Percentiles rank a stretch among this genome's conserved stretches.
These are phyloP conservation scores for Brachyhypopomus gauderio DNA, from an alignment of 2,113 vertebrate species.

Conservation along the genomic window DNA sequence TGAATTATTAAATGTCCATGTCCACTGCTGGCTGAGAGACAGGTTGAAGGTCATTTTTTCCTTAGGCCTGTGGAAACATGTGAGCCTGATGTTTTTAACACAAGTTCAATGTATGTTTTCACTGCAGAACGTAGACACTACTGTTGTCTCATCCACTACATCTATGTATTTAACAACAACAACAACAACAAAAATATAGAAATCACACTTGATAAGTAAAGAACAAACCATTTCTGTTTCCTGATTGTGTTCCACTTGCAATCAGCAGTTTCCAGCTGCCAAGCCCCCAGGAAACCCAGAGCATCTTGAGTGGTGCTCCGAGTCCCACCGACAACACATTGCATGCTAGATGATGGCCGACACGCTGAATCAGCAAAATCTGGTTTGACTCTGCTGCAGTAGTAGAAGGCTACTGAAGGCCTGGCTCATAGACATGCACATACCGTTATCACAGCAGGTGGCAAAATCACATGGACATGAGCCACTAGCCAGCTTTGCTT, in stretches of 20 bases:
- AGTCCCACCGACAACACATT: slow-evolving; percentile 4
- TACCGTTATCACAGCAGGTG: slow-evolving; percentile 3
- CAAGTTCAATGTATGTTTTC: neutral
- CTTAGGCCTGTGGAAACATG: too few relatives aligned
- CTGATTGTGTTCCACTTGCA: slow-evolving; percentile 1
- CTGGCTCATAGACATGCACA: neutral
- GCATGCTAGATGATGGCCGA: neutral
- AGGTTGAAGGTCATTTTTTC: neutral
- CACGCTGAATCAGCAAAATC: slow-evolving; percentile 11
- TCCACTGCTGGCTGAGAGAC: neutral
- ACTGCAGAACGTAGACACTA: neutral
- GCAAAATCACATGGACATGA: neutral
- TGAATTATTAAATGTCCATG: neutral
- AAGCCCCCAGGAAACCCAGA: slow-evolving; percentile 16
- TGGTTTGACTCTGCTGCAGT: slow-evolving; percentile 7
- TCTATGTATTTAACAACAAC: neutral
- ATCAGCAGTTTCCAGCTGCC: neutral
- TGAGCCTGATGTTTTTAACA: neutral
- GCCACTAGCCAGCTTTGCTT: slow-evolving; percentile 7
- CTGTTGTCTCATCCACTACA: neutral
- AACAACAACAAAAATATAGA: too few relatives aligned
- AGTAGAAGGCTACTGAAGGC: neutral
- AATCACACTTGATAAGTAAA: neutral
- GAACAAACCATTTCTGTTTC: neutral
- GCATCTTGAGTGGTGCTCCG: neutral